Base-by-base conservation (phyloP, 2,113 vertebrate genomes). In the Formicarius rufipectus region DNA sequence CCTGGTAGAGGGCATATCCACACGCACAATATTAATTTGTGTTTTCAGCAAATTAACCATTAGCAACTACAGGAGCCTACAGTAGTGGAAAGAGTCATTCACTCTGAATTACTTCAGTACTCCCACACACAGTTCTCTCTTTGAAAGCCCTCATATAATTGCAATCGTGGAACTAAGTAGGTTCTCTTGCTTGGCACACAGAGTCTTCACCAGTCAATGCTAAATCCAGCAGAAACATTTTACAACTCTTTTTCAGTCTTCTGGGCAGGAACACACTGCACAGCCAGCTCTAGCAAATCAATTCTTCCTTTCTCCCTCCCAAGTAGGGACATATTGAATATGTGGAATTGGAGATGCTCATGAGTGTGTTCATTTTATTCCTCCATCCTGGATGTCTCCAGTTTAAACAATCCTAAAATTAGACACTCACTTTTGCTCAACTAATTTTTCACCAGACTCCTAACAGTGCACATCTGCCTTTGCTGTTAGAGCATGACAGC, bases 321-420 rank as follows among this genome's bases (percentile, higher is more conserved):
- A 87, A 33, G 33, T 0, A 90, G 18, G 21, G 9, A 58, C 13
- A 77, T 8, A 6, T 7, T 45, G 49, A 76, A 30, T 27, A 64
- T 4, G 16, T 58, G 23, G 66, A 87, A 83, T 2, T 55, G 31
- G 44, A 77, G 59, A 88, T 50, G 37, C 10, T 53, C 16, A 23
- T 4, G 3, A 52, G 14, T 1, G 1, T 31, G 28, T 2, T 78
- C n/a, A 19, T 55, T 49, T 76, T n/a, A 5, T 6, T 12, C 12
- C 23, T 17, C 31, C 31, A 56, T 53, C 12, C 28, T 74, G 22
- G 35, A 77, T 22, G 4, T 52, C 42, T 55, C 63, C 44, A 40
- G 10, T 44, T 59, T 59, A 91, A 90, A 60, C 22, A 56, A 75
- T 27, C 27, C 47, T 78, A 84, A 78, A 84, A 56, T 22, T 77